Evolutionary conservation across 2,113 vertebrate species (phyloP), one percentile per base, ranked within the genome.

Genomic region (Anas platyrhynchos): DNA sequence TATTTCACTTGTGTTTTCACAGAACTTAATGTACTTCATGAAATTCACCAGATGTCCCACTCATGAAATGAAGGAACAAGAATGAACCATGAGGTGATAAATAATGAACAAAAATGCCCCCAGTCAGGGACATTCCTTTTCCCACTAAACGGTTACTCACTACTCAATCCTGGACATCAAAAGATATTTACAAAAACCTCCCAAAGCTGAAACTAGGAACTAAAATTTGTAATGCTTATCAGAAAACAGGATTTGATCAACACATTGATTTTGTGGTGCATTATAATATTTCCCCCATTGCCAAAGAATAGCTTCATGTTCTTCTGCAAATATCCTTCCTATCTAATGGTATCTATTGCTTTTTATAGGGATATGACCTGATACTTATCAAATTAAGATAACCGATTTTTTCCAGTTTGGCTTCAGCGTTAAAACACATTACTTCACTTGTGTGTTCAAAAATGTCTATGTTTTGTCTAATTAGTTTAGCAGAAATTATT

Each of bases 71-170:
- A 93, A 83, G 93, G 13, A 55, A 80, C 7, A n/a, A 48, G 44
- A 85, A 90, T 72, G 26, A 79, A 18, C 13, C 2, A 27, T 4
- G 13, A 54, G 21, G 38, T 25, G 44, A 73, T 62, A 89, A 87
- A 91, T 62, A 93, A 68, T 6, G 8, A 10, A 50, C 8, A 73
- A 88, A 88, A 29, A 2, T 15, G 31, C 6, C 15, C 65, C 13
- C 0, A 0, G 13, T 7, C 0, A 0, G 14, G 23, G 27, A 80
- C 6, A 67, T 48, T 79, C 7, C 63, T 13, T 56, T 8, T 77
- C 41, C 41, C 27, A 21, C 36, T 63, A 66, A 90, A 52, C 1
- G 54, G 4, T 25, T 91, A 32, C 2, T 61, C 9, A 6, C 5
- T 75, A 17, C 20, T 72, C 27, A 56, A 7, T 27, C 36, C 13